Evolutionary conservation across 2,113 vertebrate species (phyloP), one percentile per base, ranked within the genome.

Genomic region (Gallinago media): DNA sequence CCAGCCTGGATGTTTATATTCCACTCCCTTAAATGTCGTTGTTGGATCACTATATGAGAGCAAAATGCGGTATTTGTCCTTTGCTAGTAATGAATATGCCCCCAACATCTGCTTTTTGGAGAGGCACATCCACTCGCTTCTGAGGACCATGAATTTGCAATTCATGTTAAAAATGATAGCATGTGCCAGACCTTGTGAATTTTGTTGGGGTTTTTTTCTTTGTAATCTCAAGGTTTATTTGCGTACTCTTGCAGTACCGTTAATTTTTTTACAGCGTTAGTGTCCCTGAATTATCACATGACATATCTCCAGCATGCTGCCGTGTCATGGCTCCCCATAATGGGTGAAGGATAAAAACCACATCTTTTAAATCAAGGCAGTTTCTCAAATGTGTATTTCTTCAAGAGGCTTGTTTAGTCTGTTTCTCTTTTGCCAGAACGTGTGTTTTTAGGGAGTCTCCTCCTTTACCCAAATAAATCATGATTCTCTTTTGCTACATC

Each of bases 161-260:
- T 79, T 76, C 71, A 70, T 8, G 3, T 71, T 81, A 77, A n/a
- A 85, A 85, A 66, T 38, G 52, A 86, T 55, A 88, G 46, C 3
- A 2, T 25, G 56, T 56, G 32, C 49, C 62, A 74, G 85, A 80
- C 72, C 82, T 89, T 88, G 63, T 70, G 59, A 38, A 46, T 67
- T 78, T 34, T 77, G 84, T 34, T 31, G 34, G 13, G 5, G 17
- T 19, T 42, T 19, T 77, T 65, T 76, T 2, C 40, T 86, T 70
- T 62, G 27, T 50, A 83, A 83, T 79, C 88, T 96, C 92, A 97
- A 93, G 88, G 88, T 96, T 96, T 96, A 72, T 96, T 96, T 96
- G 93, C 76, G 86, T 81, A 49, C 27, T 92, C 16, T 88, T 68
- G 61, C 73, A 59, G 25, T 38, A 49, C 29, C 4, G 0, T 67